phyloP scores from a whole-genome alignment of 2,797 vertebrate genomes.

The Semotilus atromaculatus region DNA sequence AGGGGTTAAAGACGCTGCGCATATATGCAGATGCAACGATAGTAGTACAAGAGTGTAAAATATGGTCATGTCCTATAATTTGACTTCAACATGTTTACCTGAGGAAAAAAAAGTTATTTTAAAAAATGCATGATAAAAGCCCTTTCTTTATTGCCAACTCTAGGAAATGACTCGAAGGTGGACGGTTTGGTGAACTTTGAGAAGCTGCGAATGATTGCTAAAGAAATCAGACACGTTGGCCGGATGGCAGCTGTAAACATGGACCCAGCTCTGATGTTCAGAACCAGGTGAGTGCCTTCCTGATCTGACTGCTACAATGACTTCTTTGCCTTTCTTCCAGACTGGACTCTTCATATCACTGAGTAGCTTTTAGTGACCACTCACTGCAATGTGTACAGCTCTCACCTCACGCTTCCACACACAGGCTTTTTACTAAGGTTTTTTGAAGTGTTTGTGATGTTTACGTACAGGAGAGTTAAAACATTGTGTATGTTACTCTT shows the following conservation, averaged over 20 bases:
- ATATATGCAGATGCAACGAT: neutral
- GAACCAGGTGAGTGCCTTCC: constrained; percentile 84
- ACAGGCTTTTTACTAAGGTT: constrained; percentile 35
- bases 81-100: neutral
- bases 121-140: neutral
- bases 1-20: neutral
- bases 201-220: constrained; percentile 98
- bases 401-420: constrained; percentile 38
- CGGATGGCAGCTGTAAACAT: constrained; percentile 98
- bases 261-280: constrained; percentile 98
- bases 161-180: constrained; percentile 98
- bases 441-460: constrained; percentile 37
- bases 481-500: constrained; percentile 21
- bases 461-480: neutral
- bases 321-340: constrained; percentile 5
- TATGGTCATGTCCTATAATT: neutral
- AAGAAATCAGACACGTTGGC: constrained; percentile 97
- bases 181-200: constrained; percentile 98
- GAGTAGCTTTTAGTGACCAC: constrained; percentile 38
- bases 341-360: constrained; percentile 30
- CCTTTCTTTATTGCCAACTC: neutral
- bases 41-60: neutral
- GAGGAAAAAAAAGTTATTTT: neutral
- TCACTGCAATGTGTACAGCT: constrained; percentile 33
- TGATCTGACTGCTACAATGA: neutral